A percentile compares a stretch with the other conserved stretches of the same genome.
These are phyloP conservation scores for Micromesistius poutassou DNA, from an alignment of 2,797 vertebrate genomes.

Conservation along the genomic window DNA sequence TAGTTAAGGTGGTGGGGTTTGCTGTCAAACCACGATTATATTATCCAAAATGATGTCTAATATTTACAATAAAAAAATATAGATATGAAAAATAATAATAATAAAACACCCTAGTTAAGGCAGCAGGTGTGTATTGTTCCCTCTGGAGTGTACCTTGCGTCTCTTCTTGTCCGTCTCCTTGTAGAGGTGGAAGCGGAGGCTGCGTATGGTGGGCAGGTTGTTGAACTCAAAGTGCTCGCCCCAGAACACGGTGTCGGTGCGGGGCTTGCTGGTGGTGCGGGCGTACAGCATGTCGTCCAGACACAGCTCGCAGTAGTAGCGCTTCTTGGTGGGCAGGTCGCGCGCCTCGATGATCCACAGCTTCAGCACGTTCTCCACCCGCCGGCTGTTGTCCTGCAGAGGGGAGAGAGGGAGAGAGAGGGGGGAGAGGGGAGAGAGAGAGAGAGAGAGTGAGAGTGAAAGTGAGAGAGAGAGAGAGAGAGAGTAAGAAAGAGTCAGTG, in stretches of 20 bases:
- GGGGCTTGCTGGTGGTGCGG: slow-evolving; percentile 94
- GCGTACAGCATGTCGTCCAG: slow-evolving; percentile 97
- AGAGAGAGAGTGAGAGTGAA: background rate
- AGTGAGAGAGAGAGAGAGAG: background rate
- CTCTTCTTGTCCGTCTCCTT: slow-evolving; percentile 97
- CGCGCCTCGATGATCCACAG: slow-evolving; percentile 96
- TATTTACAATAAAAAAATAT: too few species aligned
- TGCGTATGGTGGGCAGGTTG: slow-evolving; percentile 91
- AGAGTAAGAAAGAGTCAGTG: background rate
- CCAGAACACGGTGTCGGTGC: slow-evolving; percentile 95
- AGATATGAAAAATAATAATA: too few species aligned
- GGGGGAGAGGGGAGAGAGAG: slow-evolving; percentile 4
- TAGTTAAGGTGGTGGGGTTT: too few species aligned
- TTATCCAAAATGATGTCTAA: too few species aligned
- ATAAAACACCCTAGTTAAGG: too few species aligned
- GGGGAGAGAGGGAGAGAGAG: background rate
- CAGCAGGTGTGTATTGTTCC: too few species aligned
- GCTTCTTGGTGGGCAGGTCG: slow-evolving; percentile 93
- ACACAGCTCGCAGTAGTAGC: slow-evolving; percentile 97
- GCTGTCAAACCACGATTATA: too few species aligned
- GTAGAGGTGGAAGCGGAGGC: slow-evolving; percentile 93
- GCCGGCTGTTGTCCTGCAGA: slow-evolving; percentile 90
- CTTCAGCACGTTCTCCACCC: slow-evolving; percentile 94
- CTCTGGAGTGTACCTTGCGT: slow-evolving; percentile 74
- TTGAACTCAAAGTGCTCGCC: slow-evolving; percentile 98